phyloP scores from a whole-genome alignment of 2,113 vertebrate species.

The Dicerorhinus sumatrensis region DNA sequence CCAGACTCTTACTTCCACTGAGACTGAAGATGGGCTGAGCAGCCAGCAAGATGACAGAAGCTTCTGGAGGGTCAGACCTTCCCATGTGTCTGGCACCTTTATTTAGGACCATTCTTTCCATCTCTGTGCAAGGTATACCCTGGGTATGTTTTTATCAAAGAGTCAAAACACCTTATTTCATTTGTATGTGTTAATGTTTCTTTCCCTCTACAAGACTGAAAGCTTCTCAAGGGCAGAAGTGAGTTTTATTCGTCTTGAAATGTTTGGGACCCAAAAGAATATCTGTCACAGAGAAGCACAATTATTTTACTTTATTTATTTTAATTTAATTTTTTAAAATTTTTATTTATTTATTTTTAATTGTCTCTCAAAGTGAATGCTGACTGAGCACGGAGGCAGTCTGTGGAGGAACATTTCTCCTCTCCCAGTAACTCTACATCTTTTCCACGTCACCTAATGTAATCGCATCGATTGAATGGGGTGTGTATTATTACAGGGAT shows the following conservation, averaged over 20 bases:
- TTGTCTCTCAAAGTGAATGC: not conserved
- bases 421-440: not conserved
- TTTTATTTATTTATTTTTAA: not conserved
- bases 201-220: not conserved
- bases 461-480: not conserved
- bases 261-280: not conserved
- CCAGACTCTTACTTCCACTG: not conserved
- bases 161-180: not conserved
- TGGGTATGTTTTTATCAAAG: not conserved
- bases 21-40: not conserved
- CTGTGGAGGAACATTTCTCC: not conserved
- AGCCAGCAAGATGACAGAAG: not conserved
- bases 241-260: not conserved
- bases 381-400: not conserved
- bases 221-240: not conserved
- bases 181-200: not conserved
- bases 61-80: not conserved
- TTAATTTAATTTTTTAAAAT: too few species aligned
- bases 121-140: not conserved
- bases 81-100: not conserved
- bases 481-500: constrained; percentile 68
- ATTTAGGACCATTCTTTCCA: not conserved
- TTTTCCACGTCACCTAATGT: not conserved
- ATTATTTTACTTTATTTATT: not conserved
- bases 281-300: not conserved